These are phyloP conservation scores for Steatornis caripensis DNA, from an alignment of 2,113 vertebrate species.

Conservation along the genomic window DNA sequence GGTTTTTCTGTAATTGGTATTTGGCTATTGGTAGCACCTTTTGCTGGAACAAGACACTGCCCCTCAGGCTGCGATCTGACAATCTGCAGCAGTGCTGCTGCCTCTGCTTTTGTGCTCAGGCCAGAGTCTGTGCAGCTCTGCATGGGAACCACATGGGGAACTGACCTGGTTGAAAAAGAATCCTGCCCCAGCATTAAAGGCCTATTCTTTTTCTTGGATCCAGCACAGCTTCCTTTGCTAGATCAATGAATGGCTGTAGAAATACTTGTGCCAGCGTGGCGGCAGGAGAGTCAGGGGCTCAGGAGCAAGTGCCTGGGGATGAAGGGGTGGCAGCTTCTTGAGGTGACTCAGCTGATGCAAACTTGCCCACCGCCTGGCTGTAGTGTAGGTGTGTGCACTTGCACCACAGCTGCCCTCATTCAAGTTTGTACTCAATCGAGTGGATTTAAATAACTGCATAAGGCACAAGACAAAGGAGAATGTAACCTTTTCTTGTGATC, in stretches of 20 bases:
- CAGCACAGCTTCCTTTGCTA: neutral
- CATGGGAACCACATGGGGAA: neutral
- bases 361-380: neutral
- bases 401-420: too few species aligned
- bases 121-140: rapidly evolving
- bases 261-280: neutral
- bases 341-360: neutral
- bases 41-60: neutral
- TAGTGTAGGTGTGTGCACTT: neutral
- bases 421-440: neutral
- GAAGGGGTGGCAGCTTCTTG: neutral
- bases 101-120: neutral
- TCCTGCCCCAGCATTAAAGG: neutral
- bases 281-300: neutral
- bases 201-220: neutral
- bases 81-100: neutral
- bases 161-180: neutral
- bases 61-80: neutral
- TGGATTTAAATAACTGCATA: neutral
- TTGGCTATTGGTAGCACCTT: neutral
- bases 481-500: neutral
- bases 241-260: neutral
- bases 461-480: neutral
- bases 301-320: neutral
- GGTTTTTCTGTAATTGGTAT: neutral